Evolutionary conservation across 2,888 invertebrate genomes (phyloP), one percentile per base, ranked within the genome.

Genomic region (Neelides folsomi): DNA sequence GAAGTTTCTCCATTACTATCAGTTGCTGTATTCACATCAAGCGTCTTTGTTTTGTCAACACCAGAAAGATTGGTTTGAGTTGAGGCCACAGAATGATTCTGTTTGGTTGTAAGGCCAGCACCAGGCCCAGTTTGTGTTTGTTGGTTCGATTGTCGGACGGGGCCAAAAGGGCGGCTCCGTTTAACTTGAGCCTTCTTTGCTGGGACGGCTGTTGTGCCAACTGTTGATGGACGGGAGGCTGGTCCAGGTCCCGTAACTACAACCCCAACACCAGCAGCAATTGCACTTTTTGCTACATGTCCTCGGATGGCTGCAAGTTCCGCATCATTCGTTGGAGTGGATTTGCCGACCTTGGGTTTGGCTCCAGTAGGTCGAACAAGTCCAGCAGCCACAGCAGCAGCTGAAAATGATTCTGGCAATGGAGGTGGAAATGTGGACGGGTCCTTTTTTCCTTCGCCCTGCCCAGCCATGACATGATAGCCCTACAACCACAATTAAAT

Each of bases 1-100:
- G 97, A 95, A 4, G 98, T 98, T 73, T 98, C 98, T 73, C 94
- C 93, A 76, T 97, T 97, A 66, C 89, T 90, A 72, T 98, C 97
- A 0, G 97, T 98, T 75, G 93, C 92, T 7, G 92, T 90, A 74
- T 98, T 94, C 60, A 98, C 85, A 71, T 97, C 93, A 76, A 90
- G 51, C 39, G 56, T 56, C 27, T 57, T 56, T 16, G 10, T n/a
- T 10, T 47, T 27, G 12, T 36, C 34, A 5, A 35, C 46, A 15
- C 56, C 59, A 9, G 57, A 52, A 13, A 53, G 54, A 1, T 56
- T 51, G 2, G 62, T 62, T 50, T 62, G 61, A 10, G 62, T 63
- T 10, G 61, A 60, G n/a, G 62, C 64, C 9, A 61, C 61, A n/a
- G 63, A 59, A 13, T 55, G 55, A 39, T 55, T 55, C 36, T 55